Percentiles rank a stretch among this genome's conserved stretches.
Conservation (phyloP, 2,113 vertebrate species). For the Heterotilapia buettikoferi region DNA sequence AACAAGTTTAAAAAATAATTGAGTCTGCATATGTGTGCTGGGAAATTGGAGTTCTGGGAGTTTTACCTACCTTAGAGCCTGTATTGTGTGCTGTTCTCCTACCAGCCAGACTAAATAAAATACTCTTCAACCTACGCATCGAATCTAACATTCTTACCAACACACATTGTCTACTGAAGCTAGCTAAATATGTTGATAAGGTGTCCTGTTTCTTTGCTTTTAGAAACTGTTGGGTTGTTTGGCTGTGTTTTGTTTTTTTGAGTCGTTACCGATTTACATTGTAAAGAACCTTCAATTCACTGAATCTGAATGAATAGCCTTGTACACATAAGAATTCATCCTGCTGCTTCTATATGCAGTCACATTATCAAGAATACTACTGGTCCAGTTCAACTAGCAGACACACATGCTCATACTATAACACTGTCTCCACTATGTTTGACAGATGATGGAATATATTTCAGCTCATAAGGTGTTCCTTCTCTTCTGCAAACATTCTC, state of each 20-base stretch:
- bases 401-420: not conserved
- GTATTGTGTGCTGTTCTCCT: not conserved
- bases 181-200: not conserved
- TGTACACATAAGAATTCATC: not conserved
- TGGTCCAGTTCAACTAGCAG: not conserved
- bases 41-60: not conserved
- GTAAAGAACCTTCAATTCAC: not conserved
- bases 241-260: not conserved
- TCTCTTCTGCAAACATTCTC: not conserved
- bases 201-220: not conserved
- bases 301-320: not conserved
- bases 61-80: not conserved
- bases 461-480: not conserved
- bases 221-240: not conserved
- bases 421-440: not conserved
- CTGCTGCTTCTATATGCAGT: not conserved
- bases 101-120: not conserved
- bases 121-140: not conserved
- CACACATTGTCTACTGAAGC: not conserved
- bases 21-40: not conserved
- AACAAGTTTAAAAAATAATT: not conserved
- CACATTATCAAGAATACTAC: not conserved
- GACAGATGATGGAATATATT: not conserved
- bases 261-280: not conserved
- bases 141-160: not conserved